phyloP scores from a whole-genome alignment of 2,113 vertebrate genomes.

The pig (Sus scrofa) region T2T-Sscrofa CM000812.6:159574501-159575000 shows the following conservation, averaged over 20 bases:
- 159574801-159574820: constrained; percentile 56
- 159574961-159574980: not conserved
- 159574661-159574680: not conserved
- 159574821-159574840: constrained; percentile 74
- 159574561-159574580: not conserved
- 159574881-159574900: constrained; percentile 37
- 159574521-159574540: not conserved
- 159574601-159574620: accelerated
- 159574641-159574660: not conserved
- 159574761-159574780: constrained; percentile 12
- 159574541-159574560: not conserved
- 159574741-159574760: constrained; percentile 21
- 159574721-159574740: constrained; percentile 38
- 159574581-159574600: accelerated
- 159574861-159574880: constrained; percentile 52
- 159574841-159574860: constrained; percentile 71
- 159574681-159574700: not conserved
- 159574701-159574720: constrained; percentile 27
- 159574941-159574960: not conserved
- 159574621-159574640: accelerated
- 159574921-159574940: constrained; percentile 62
- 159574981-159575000: not conserved
- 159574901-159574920: constrained; percentile 57
- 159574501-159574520: not conserved
- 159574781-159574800: constrained; percentile 32